Conservation (phyloP, 2,888 invertebrate genomes). For the Phalera bucephala region DNA sequence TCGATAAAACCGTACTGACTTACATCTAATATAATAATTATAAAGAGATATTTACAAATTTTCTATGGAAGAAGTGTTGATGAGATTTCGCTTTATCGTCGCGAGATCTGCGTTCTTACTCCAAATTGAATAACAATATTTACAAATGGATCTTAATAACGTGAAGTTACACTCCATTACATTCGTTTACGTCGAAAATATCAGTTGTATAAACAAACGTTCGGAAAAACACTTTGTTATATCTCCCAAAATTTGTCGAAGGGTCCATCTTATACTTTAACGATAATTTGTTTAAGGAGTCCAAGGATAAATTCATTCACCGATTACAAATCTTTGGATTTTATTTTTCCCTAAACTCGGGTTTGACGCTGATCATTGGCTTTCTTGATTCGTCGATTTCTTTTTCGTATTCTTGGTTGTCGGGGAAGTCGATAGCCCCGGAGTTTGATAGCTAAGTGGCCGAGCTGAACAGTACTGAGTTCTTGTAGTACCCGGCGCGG, state of each 20-base stretch:
- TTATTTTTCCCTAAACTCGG: slow-evolving; percentile 79
- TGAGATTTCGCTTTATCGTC: slow-evolving; percentile 57
- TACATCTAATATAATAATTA: slow-evolving; percentile 53
- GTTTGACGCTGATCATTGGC: slow-evolving; percentile 81
- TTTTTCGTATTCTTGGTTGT: slow-evolving; percentile 60
- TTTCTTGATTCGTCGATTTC: slow-evolving; percentile 68
- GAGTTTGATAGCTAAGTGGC: slow-evolving; percentile 86
- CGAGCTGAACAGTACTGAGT: slow-evolving; percentile 94
- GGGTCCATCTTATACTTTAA: slow-evolving; percentile 19
- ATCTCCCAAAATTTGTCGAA: slow-evolving; percentile 27
- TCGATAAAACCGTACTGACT: slow-evolving; percentile 65
- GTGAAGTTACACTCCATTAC: slow-evolving; percentile 53
- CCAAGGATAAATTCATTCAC: slow-evolving; percentile 38
- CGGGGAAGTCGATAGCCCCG: slow-evolving; percentile 70
- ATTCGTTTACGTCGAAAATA: slow-evolving; percentile 59
- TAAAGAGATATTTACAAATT: slow-evolving; percentile 81
- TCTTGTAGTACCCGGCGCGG: slow-evolving; percentile 92
- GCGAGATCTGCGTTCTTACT: slow-evolving; percentile 63
- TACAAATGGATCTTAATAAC: slow-evolving; percentile 70
- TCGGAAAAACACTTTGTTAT: slow-evolving; percentile 43
- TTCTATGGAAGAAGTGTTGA: slow-evolving; percentile 79
- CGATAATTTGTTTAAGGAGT: slow-evolving; percentile 21
- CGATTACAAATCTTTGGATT: slow-evolving; percentile 50
- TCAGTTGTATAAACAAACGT: slow-evolving; percentile 44
- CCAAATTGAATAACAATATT: slow-evolving; percentile 73